These are phyloP conservation scores for Cheilosia vulpina DNA, from an alignment of 2,888 invertebrate species.

Conservation along the genomic window DNA sequence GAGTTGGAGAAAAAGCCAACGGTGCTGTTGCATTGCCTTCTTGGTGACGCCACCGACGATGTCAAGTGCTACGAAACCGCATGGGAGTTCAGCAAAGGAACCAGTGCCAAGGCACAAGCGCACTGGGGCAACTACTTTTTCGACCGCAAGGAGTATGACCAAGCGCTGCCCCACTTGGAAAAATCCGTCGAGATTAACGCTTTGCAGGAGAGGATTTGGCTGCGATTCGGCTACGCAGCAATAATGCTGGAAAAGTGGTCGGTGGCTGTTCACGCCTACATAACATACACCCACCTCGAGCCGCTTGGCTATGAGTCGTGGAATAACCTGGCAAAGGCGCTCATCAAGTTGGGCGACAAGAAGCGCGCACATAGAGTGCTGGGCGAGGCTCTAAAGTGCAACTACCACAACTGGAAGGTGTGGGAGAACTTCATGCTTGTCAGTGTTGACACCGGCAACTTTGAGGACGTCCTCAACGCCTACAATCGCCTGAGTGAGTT, in stretches of 20 bases:
- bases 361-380: slow-evolving; percentile 92
- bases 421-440: slow-evolving; percentile 98
- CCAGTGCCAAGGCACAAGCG: slow-evolving; percentile 93
- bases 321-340: slow-evolving; percentile 98
- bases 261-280: slow-evolving; percentile 92
- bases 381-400: slow-evolving; percentile 95
- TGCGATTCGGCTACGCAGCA: slow-evolving; percentile 93
- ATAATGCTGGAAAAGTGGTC: slow-evolving; percentile 92
- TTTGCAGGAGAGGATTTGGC: slow-evolving; percentile 94
- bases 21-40: slow-evolving; percentile 93
- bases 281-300: slow-evolving; percentile 94
- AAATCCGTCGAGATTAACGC: slow-evolving; percentile 93
- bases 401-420: slow-evolving; percentile 95
- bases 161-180: slow-evolving; percentile 92
- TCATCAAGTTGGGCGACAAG: slow-evolving; percentile 94
- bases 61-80: slow-evolving; percentile 92
- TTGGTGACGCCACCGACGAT: slow-evolving; percentile 95
- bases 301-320: slow-evolving; percentile 96
- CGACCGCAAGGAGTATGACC: slow-evolving; percentile 89
- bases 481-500: slow-evolving; percentile 94
- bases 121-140: slow-evolving; percentile 94
- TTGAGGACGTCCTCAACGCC: slow-evolving; percentile 92
- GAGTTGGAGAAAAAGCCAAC: slow-evolving; percentile 91
- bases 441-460: slow-evolving; percentile 93
- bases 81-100: slow-evolving; percentile 93